phyloP scores from a whole-genome alignment of 1,140 invertebrate species.

The Caenorhabditis brenneri region DNA sequence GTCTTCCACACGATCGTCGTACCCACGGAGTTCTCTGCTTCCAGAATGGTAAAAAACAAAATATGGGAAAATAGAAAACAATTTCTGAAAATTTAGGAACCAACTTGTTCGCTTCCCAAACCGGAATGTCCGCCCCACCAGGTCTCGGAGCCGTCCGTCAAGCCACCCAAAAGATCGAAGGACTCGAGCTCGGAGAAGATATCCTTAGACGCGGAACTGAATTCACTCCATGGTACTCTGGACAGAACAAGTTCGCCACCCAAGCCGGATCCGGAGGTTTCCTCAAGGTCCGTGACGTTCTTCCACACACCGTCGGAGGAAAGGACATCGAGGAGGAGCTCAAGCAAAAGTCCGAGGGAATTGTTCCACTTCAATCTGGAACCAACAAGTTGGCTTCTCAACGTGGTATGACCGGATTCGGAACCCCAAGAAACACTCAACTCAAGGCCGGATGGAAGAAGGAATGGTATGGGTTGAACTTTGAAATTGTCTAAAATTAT shows the following conservation, averaged over 20 bases:
- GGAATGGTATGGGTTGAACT: constrained; percentile 62
- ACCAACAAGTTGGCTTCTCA: constrained; percentile 70
- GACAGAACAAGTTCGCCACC: constrained; percentile 70
- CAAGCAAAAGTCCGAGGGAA: constrained; percentile 67
- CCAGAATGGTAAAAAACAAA: constrained; percentile 77
- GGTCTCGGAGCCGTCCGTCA: constrained; percentile 70
- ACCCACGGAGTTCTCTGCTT: constrained; percentile 69
- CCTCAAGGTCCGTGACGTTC: constrained; percentile 70
- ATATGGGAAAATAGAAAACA: neutral
- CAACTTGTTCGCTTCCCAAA: constrained; percentile 86
- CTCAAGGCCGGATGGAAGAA: constrained; percentile 68
- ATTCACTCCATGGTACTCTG: constrained; percentile 71
- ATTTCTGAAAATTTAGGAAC: constrained; percentile 73
- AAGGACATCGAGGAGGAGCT: constrained; percentile 70
- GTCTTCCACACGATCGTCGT: constrained; percentile 68
- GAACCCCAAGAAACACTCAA: constrained; percentile 69
- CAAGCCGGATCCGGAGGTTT: constrained; percentile 70
- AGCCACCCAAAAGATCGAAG: constrained; percentile 68
- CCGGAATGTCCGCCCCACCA: constrained; percentile 77
- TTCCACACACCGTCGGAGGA: constrained; percentile 68
- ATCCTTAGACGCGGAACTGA: constrained; percentile 65
- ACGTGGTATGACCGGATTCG: constrained; percentile 70
- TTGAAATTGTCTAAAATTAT: neutral
- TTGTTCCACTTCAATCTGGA: constrained; percentile 66
- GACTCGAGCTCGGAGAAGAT: constrained; percentile 63